These are phyloP conservation scores for Philaenus spumarius DNA, from an alignment of 1,140 invertebrate species.

Conservation along the genomic window DNA sequence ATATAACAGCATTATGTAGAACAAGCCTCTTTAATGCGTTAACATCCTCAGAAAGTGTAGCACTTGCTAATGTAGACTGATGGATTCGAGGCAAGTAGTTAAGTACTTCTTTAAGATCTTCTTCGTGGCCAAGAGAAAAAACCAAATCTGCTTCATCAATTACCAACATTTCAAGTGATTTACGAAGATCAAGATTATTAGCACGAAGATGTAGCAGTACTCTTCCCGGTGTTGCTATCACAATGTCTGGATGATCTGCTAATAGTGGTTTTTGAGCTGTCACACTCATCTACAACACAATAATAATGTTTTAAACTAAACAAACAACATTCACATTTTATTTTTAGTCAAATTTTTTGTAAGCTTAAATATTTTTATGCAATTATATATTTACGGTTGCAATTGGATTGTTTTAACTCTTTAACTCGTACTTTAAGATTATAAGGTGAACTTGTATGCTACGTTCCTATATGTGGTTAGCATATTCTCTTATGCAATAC, in stretches of 20 bases:
- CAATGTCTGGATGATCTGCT: conserved; percentile 83
- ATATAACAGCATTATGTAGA: conserved; percentile 85
- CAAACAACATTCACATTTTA: no score
- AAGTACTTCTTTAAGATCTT: conserved; percentile 82
- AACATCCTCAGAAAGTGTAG: conserved; percentile 93
- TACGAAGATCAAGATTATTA: conserved; percentile 68
- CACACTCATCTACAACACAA: conserved; percentile 47
- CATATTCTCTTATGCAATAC: no score
- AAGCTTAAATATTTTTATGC: no score
- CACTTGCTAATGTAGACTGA: conserved; percentile 92
- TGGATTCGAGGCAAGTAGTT: conserved; percentile 71
- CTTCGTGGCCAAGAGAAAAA: conserved; percentile 96
- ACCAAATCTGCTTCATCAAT: conserved; percentile 98
- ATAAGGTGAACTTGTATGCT: no score
- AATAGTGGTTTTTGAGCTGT: conserved; percentile 64
- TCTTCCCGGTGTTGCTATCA: conserved; percentile 84
- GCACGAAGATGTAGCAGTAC: conserved; percentile 77
- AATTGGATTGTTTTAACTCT: no score
- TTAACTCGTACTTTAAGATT: no score
- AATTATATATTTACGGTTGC: no score
- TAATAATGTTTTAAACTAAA: conserved; percentile 6
- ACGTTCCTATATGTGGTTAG: no score
- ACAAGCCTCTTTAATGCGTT: conserved; percentile 84
- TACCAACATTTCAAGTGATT: conserved; percentile 76
- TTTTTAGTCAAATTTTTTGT: no score